Base-by-base conservation (phyloP, 2,113 vertebrate genomes). In the Takifugu bimaculatus region DNA sequence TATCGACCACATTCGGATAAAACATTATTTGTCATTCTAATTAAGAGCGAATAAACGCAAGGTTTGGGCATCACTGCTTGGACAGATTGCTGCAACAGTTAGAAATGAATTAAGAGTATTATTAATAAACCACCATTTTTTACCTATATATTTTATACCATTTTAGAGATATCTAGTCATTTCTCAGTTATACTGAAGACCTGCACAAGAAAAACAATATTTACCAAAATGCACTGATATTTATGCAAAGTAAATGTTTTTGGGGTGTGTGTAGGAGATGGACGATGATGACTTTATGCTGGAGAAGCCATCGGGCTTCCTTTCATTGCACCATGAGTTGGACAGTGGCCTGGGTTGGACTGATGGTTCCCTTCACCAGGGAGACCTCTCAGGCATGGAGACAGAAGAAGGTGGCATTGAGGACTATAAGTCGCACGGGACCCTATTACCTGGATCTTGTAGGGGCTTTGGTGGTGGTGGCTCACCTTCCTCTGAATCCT, bases 321-420 rank as follows among this genome's bases (percentile, higher is more conserved):
- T 89, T 25, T 87, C 90, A 4, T 83, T 88, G 1, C 88, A 91
- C 57, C 91, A 90, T 2, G 86, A 89, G 82, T 63, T 89, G 73
- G 91, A 92, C 86, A 89, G 90, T 0, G 88, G 92, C 4, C 74
- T 90, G 7, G 90, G 92, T 59, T 91, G 88, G 86, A 90, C 89
- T 0, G 90, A 91, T 0, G 89, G 87, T 32, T 90, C 89, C 28
- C 66, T 90, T 57, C 91, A 90, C 65, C 88, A 91, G 68, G 91
- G 88, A 0, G 88, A 92, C 65, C 83, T 91, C 13, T 92, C 89
- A 0, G 92, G 89, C 25, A 64, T 90, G 28, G 89, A 91, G 68
- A 90, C 90, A 0, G 90, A 89, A 65, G 90, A 88, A 57, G 88
- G 84, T n/a, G 88, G 90, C 35, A 58, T 91, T 28, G 90, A 91